These are phyloP conservation scores for Erynnis tages DNA, from an alignment of 2,888 invertebrate genomes.

Conservation along the genomic window DNA sequence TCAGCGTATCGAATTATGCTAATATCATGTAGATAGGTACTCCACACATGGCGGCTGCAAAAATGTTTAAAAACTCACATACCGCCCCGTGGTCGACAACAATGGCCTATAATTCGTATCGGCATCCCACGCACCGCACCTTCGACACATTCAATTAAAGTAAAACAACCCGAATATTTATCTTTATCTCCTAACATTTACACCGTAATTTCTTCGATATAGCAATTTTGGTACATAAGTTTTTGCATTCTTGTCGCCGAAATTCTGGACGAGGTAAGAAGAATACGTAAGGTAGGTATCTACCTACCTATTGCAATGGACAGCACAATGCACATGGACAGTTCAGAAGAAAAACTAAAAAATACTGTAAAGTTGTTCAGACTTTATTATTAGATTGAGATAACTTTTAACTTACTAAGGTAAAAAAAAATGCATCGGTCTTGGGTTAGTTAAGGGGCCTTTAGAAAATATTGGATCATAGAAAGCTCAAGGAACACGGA, in stretches of 20 bases:
- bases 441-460: no score
- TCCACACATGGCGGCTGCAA: slow-evolving; percentile 29
- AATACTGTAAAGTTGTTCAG: no score
- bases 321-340: no score
- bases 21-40: slow-evolving; percentile 7
- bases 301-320: no score
- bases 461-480: no score
- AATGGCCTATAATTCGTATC: slow-evolving; percentile 61
- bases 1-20: slow-evolving; percentile 17
- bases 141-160: slow-evolving; percentile 52
- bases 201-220: slow-evolving; percentile 9
- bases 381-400: no score
- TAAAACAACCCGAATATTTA: slow-evolving; percentile 44
- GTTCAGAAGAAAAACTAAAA: no score
- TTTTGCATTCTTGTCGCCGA: background rate
- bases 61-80: slow-evolving; percentile 34
- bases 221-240: background rate
- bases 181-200: slow-evolving; percentile 28
- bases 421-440: no score
- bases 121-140: slow-evolving; percentile 55
- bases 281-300: background rate
- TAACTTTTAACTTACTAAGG: no score
- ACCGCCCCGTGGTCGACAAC: slow-evolving; percentile 53
- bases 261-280: background rate
- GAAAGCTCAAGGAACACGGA: no score